These are phyloP conservation scores for Semnornis frantzii DNA, from an alignment of 2,113 vertebrate genomes.

Conservation along the genomic window DNA sequence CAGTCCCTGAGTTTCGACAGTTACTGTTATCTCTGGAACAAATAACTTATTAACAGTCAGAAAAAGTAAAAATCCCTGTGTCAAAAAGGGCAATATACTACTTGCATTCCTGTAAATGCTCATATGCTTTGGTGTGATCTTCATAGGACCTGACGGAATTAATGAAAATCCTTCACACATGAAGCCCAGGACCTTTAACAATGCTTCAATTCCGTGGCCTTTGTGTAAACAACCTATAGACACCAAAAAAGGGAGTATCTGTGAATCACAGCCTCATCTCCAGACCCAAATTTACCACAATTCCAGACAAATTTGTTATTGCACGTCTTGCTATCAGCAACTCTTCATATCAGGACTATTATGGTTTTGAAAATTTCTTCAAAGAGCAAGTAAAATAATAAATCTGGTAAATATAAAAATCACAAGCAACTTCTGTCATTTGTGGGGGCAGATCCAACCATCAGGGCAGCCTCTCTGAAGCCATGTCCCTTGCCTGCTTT, in stretches of 20 bases:
- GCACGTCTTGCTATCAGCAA: background rate
- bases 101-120: slow-evolving; percentile 13
- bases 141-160: slow-evolving; percentile 29
- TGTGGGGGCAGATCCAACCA: background rate
- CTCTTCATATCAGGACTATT: background rate
- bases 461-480: background rate
- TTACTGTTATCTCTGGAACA: background rate
- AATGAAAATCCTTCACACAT: slow-evolving; percentile 56
- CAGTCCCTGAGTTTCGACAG: background rate
- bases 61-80: background rate
- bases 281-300: background rate
- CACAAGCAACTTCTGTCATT: background rate
- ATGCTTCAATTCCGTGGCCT: background rate
- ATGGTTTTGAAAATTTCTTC: background rate
- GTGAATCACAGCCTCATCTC: background rate
- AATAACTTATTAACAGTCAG: background rate
- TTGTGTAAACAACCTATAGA: background rate
- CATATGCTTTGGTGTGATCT: slow-evolving; percentile 45
- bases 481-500: background rate
- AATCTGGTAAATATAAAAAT: background rate
- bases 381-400: background rate
- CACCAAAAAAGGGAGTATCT: background rate
- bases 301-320: background rate
- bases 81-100: background rate
- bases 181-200: slow-evolving; percentile 10